These are phyloP conservation scores for Pangasius sanitwongsei DNA, from an alignment of 2,797 vertebrate species.

Conservation along the genomic window DNA sequence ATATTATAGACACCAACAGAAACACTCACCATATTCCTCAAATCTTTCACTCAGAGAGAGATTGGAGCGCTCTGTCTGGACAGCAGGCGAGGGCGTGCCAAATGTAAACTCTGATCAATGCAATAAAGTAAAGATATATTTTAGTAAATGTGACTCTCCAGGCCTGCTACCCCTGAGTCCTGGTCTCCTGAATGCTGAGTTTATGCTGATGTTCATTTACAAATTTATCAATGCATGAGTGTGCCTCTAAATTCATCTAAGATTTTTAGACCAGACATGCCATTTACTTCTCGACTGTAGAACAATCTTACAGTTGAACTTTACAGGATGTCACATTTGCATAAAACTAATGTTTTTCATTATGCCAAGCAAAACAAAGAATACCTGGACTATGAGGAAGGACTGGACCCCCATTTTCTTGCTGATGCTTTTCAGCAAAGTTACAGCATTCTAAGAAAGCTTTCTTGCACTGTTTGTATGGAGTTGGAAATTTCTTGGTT, in stretches of 20 bases:
- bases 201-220: background rate
- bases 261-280: background rate
- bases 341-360: no score
- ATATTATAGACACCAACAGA: background rate
- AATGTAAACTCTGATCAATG: background rate
- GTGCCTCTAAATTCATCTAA: background rate
- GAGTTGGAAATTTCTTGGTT: background rate
- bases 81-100: background rate
- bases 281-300: background rate
- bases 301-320: background rate
- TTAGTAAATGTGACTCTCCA: background rate
- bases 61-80: background rate
- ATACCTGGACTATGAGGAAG: background rate
- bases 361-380: background rate
- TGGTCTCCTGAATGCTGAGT: no score
- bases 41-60: background rate
- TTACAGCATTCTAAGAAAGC: background rate
- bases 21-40: conserved; percentile 30
- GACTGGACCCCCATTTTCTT: background rate
- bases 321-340: background rate
- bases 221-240: background rate
- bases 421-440: background rate
- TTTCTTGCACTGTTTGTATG: background rate
- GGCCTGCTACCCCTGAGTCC: no score
- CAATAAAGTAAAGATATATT: background rate